Evolutionary conservation across 2,888 invertebrate species (phyloP).

Genomic region (Caenorhabditis sp.): DNA sequence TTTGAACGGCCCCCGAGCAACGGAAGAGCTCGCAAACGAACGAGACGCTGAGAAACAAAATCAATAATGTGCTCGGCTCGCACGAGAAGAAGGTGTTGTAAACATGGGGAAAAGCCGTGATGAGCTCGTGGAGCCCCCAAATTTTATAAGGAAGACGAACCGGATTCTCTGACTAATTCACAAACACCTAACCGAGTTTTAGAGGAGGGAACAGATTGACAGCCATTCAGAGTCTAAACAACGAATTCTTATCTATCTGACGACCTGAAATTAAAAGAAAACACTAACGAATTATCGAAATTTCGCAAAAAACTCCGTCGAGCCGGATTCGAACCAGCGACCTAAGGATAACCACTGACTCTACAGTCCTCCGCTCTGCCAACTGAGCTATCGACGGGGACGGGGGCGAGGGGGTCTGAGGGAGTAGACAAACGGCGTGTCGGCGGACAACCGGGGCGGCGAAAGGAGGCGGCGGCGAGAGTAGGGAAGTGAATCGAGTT

Average conservation of each 20-base stretch:
- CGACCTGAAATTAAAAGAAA: too few relatives aligned
- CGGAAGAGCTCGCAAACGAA: not conserved
- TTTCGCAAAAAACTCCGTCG: constrained; percentile 61
- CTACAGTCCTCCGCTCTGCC: constrained; percentile 71
- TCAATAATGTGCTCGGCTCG: not conserved
- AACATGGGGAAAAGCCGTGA: not conserved
- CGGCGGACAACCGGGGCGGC: not conserved
- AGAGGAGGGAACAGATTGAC: not conserved
- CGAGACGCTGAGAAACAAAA: not conserved
- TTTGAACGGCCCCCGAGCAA: not conserved
- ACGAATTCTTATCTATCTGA: too few relatives aligned
- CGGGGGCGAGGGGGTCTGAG: not conserved
- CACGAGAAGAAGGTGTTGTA: not conserved
- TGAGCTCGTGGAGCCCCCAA: too few relatives aligned
- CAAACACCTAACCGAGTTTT: not conserved
- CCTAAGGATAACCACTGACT: constrained; percentile 67
- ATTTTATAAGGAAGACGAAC: not conserved
- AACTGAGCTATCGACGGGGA: constrained; percentile 68
- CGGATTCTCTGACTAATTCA: not conserved
- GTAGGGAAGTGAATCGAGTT: not conserved
- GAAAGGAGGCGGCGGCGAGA: not conserved
- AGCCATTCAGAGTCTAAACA: not conserved
- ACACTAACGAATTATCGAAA: too few relatives aligned
- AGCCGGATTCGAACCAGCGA: constrained; percentile 72
- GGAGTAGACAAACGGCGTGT: not conserved